Conservation (phyloP, 1,140 invertebrate species). For the Charaxes varanes region DNA sequence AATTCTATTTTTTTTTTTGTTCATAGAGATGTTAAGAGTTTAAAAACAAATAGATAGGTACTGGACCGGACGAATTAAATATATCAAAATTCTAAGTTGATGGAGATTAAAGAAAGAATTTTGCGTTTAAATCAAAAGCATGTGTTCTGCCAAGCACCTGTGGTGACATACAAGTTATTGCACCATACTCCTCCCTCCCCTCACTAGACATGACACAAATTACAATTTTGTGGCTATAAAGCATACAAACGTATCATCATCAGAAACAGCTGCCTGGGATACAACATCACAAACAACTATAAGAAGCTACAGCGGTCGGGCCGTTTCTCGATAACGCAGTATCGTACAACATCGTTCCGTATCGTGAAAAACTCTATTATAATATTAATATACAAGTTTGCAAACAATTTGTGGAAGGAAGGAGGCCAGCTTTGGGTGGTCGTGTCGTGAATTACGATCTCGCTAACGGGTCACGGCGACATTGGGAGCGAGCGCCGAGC, state of each 20-base stretch:
- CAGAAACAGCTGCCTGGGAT: constrained; percentile 27
- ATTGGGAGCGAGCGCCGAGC: constrained; percentile 51
- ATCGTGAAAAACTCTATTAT: constrained; percentile 12
- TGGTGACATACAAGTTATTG: constrained; percentile 26
- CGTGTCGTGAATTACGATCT: constrained; percentile 35
- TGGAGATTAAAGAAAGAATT: neutral
- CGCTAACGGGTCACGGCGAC: constrained; percentile 39
- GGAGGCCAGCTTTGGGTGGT: constrained; percentile 81
- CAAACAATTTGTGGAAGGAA: constrained; percentile 93
- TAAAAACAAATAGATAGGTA: too few relatives aligned
- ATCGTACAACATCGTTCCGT: constrained; percentile 3
- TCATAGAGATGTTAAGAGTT: too few relatives aligned
- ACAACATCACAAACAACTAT: constrained; percentile 18
- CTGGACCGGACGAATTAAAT: neutral
- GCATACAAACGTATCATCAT: constrained; percentile 18
- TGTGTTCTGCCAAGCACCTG: constrained; percentile 19
- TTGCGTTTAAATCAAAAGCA: constrained; percentile 3
- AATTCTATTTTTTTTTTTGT: too few relatives aligned
- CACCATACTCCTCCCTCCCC: constrained; percentile 32
- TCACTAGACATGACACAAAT: constrained; percentile 19
- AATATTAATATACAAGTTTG: constrained; percentile 59
- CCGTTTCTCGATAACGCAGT: constrained; percentile 7
- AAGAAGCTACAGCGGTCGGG: constrained; percentile 12
- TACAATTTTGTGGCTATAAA: constrained; percentile 16
- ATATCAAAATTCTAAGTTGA: neutral